Base-by-base conservation (phyloP, 2,113 vertebrate genomes). In the Campylorhamphus procurvoides region DNA sequence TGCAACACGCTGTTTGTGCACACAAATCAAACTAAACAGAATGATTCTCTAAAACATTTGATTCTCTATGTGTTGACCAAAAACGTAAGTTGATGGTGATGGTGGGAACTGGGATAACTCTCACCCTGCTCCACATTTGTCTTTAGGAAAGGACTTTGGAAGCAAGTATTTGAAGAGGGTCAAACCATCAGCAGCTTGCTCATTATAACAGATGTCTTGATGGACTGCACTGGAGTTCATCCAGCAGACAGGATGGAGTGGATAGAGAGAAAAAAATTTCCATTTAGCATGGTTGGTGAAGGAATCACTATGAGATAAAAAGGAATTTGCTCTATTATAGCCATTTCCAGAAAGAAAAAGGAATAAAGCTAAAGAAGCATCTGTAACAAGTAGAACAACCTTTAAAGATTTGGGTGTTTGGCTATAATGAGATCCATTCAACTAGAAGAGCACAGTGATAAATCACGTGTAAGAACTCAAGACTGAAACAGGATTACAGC, bases 161-260 rank as follows among this genome's bases (percentile, higher is more conserved):
- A 90, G 12, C 17, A 56, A 17, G 18, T 42, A 56, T 12, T 50
- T 39, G 27, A 85, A 85, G 50, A 78, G 37, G 49, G 24, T 46
- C 87, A 94, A 69, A 77, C 71, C 83, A 85, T 69, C 82, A 95
- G 73, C 83, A 97, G 80, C 95, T 96, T 97, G 95, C 77, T 96
- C 84, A 59, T 93, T 96, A 81, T 88, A 94, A 96, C 88, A 94
- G 88, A 95, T 86, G 76, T 94, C 92, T 90, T 95, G 88, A 97
- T 95, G 79, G 95, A 96, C 78, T 97, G 88, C 78, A 84, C 92
- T 95, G 93, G 94, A 90, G 62, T 63, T 33, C 39, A 24, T 82
- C 66, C 53, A 62, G 49, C 14, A 35, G 23, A 29, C 16, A 67
- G 40, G 47, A 79, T 94, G 95, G 87, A 96, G 76, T 97, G 90